phyloP scores from a whole-genome alignment of 2,797 vertebrate species.

The Cetoscarus ocellatus region DNA sequence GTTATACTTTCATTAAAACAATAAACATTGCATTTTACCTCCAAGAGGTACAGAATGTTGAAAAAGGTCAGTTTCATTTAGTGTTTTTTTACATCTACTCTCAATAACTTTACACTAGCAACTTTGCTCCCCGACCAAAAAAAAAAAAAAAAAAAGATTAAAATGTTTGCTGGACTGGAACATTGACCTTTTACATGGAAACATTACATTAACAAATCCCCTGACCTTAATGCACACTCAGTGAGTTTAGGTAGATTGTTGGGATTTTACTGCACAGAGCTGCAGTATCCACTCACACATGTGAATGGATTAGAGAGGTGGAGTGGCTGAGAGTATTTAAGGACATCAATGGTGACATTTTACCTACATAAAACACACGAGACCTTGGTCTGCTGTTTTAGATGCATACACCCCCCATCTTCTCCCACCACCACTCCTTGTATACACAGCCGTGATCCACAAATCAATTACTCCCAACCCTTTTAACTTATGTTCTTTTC shows the following conservation, averaged over 20 bases:
- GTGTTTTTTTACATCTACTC: neutral
- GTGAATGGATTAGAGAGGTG: neutral
- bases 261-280: slow-evolving; percentile 31
- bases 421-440: neutral
- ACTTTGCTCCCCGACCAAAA: neutral
- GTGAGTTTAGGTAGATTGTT: slow-evolving; percentile 35
- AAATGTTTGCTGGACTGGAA: slow-evolving; percentile 69
- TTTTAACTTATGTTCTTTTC: slow-evolving; percentile 14
- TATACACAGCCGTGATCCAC: slow-evolving; percentile 5
- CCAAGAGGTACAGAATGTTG: neutral
- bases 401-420: neutral
- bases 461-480: neutral
- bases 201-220: slow-evolving; percentile 51
- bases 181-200: slow-evolving; percentile 70
- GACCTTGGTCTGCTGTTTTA: neutral
- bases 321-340: neutral
- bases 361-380: neutral
- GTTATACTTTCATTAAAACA: neutral
- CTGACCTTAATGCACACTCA: slow-evolving; percentile 42
- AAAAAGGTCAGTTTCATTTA: slow-evolving; percentile 1
- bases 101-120: slow-evolving; percentile 18
- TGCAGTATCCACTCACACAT: slow-evolving; percentile 23
- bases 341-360: neutral
- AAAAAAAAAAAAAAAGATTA: slow-evolving; percentile 59
- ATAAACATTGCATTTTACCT: slow-evolving; percentile 1